Evolutionary conservation across 2,113 vertebrate species (phyloP).

Genomic region (Zosterops lateralis): DNA sequence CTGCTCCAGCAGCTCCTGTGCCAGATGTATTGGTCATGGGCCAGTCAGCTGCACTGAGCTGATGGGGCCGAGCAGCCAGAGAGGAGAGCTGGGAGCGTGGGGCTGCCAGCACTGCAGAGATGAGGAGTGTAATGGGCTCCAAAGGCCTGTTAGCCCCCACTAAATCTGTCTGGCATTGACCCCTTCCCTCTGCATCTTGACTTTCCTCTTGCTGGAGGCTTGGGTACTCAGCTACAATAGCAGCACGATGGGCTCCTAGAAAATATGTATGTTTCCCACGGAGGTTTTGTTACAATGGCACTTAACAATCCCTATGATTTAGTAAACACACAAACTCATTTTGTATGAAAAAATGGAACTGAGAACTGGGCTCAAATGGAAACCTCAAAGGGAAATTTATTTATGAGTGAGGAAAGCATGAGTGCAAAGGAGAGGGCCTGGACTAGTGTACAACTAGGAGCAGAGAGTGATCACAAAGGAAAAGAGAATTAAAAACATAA

Average conservation of each 20-base stretch:
- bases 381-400: constrained; percentile 26
- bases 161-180: constrained; percentile 11
- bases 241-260: background rate
- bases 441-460: background rate
- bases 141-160: background rate
- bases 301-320: background rate
- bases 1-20: constrained; percentile 12
- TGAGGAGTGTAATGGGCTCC: constrained; percentile 5
- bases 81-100: background rate
- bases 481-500: constrained; percentile 37
- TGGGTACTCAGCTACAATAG: background rate
- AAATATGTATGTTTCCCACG: background rate
- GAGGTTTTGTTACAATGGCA: background rate
- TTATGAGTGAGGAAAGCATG: background rate
- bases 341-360: constrained; percentile 2
- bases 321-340: constrained; percentile 19
- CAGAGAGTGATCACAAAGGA: background rate
- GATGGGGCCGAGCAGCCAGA: background rate
- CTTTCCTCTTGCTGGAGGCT: constrained; percentile 5
- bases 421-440: background rate
- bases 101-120: constrained; percentile 28
- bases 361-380: background rate
- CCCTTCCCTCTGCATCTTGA: background rate
- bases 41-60: constrained; percentile 54
- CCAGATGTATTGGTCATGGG: constrained; percentile 51